Percentiles rank a stretch among this genome's conserved stretches.
Evolutionary conservation across 2,113 vertebrate genomes (phyloP).

Genomic region (Mustelus asterias): DNA sequence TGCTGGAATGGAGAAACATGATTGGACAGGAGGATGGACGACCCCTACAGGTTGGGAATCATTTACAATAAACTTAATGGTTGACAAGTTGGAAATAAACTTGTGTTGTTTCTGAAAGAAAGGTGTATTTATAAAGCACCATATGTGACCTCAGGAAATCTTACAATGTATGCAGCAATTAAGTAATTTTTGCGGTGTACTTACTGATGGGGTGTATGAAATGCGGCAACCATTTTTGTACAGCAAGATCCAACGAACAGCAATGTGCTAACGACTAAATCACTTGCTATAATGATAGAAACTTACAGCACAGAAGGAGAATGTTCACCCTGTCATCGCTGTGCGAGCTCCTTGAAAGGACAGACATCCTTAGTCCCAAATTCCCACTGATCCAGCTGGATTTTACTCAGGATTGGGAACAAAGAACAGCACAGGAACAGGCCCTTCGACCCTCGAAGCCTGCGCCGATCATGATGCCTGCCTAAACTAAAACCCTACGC

Average conservation of each 20-base stretch:
- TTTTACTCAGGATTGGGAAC: not conserved
- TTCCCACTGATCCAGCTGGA: not conserved
- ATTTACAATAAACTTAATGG: not conserved
- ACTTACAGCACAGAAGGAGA: not conserved
- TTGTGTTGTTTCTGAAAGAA: not conserved
- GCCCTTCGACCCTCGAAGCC: too few species aligned
- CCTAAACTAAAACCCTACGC: too few species aligned
- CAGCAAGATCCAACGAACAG: not conserved
- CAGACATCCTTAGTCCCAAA: not conserved
- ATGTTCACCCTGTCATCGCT: not conserved
- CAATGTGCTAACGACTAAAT: not conserved
- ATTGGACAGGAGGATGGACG: constrained; percentile 73
- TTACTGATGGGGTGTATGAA: not conserved
- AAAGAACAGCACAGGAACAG: too few species aligned
- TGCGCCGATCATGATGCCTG: too few species aligned
- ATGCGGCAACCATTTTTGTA: not conserved
- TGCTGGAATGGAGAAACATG: constrained; percentile 92
- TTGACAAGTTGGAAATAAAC: too few species aligned
- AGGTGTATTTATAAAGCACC: not conserved
- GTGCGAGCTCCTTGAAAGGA: not conserved
- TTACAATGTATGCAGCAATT: not conserved
- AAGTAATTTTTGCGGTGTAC: not conserved
- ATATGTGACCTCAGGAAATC: too few species aligned
- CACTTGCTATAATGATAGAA: not conserved
- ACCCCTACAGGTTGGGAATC: constrained; percentile 72